Evolutionary conservation across 2,888 invertebrate genomes (phyloP).

Genomic region (Athalia rosae): DNA sequence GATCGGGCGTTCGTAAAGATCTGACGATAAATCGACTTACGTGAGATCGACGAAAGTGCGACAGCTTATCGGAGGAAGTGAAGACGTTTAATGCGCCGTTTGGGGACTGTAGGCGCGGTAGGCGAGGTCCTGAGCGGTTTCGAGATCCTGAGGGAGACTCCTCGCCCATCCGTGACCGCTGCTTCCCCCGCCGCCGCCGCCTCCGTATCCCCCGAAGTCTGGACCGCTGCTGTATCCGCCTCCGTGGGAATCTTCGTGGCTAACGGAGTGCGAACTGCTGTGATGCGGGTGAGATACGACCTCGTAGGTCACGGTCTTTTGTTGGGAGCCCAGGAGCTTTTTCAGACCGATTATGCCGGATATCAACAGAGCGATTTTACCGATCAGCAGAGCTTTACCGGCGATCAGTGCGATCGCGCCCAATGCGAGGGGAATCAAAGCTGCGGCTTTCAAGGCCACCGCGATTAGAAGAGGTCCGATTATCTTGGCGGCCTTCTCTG

Average conservation of each 20-base stretch:
- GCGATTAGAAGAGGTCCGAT: constrained; percentile 85
- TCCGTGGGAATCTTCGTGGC: constrained; percentile 81
- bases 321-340: constrained; percentile 84
- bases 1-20: no score
- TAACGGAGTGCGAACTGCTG: constrained; percentile 79
- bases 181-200: constrained; percentile 73
- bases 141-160: constrained; percentile 70
- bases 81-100: constrained; percentile 56
- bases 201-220: constrained; percentile 77
- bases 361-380: constrained; percentile 88
- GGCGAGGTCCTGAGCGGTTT: constrained; percentile 84
- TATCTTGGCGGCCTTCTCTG: constrained; percentile 84
- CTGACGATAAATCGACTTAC: constrained; percentile 7
- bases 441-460: constrained; percentile 86
- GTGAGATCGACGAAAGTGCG: background rate
- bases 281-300: constrained; percentile 91
- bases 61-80: background rate
- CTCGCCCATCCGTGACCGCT: constrained; percentile 83
- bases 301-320: constrained; percentile 92
- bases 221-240: constrained; percentile 75
- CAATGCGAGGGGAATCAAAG: constrained; percentile 85
- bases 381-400: constrained; percentile 89
- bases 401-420: constrained; percentile 90
- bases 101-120: constrained; percentile 85
- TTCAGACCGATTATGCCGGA: constrained; percentile 90